Conservation (phyloP, 37 sponge, comb jelly and placozoan species). For the Geodia barretti region DNA sequence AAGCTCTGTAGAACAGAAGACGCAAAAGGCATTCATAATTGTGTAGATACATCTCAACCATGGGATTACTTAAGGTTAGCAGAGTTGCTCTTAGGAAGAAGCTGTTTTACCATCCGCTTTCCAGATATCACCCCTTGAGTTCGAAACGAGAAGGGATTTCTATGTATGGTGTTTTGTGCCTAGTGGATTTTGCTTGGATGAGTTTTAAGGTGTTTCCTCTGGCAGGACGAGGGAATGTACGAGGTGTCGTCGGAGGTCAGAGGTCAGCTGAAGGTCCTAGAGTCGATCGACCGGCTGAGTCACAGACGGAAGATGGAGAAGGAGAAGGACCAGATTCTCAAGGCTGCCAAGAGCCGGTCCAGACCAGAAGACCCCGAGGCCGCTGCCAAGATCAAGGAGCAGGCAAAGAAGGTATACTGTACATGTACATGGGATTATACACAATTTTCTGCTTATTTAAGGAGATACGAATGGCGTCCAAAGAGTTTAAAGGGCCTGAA, state of each 20-base stretch:
- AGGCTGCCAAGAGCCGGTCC: slow-evolving; percentile 78
- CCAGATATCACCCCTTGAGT: too few species aligned
- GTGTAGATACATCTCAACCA: too few species aligned
- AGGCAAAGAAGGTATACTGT: slow-evolving; percentile 76
- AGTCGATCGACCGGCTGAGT: slow-evolving; percentile 61
- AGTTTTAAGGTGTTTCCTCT: neutral
- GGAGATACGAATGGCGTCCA: neutral
- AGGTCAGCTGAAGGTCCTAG: slow-evolving; percentile 71
- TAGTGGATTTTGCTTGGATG: neutral
- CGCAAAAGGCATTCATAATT: too few species aligned
- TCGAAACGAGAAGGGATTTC: too few species aligned
- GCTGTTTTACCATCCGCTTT: too few species aligned
- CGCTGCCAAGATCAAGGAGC: slow-evolving; percentile 76
- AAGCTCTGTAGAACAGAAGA: too few species aligned
- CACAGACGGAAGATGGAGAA: slow-evolving; percentile 67
- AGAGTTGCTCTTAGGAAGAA: too few species aligned
- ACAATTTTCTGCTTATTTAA: too few species aligned
- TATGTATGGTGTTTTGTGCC: too few species aligned
- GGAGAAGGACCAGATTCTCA: slow-evolving; percentile 75
- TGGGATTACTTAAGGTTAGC: too few species aligned
- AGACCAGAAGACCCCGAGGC: slow-evolving; percentile 76
- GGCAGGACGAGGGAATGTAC: slow-evolving; percentile 67
- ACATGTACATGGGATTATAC: neutral
- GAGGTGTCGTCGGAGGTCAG: slow-evolving; percentile 44
- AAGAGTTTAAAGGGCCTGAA: neutral